Base-by-base conservation (phyloP, 2,888 invertebrate species). In the Hyles lineata region DNA sequence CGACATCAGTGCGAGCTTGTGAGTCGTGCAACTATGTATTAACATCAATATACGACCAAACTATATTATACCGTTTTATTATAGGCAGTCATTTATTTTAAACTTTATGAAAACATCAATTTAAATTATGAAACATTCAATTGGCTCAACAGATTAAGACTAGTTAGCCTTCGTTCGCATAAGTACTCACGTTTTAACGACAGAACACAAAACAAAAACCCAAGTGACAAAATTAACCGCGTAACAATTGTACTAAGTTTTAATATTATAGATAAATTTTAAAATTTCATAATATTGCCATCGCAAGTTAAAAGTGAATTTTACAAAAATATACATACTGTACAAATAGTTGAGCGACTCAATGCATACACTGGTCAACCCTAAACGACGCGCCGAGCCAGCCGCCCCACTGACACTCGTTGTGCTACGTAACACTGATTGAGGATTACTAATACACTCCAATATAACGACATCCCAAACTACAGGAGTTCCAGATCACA, bases 321-420 rank as follows among this genome's bases (percentile, higher is more conserved):
- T 90, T 93, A 94, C 92, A 94, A 93, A 93, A 94, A 94, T 94
- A 94, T 93, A 93, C 92, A 93, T 89, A 91, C 92, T 92, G 92
- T 93, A 93, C 94, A 93, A 87, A 89, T 89, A 91, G 92, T 90
- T 86, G 90, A 89, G 92, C 91, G 92, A 90, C 90, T 83, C 91
- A 84, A 85, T 85, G 89, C 86, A 79, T 78, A 77, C 88, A 88
- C 87, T 82, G 89, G 89, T 87, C 90, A 80, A 81, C 89, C 86
- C 87, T 83, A 82, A 78, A 77, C 70, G 74, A 62, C 67, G 55
- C 62, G 73, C 35, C 55, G 52, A 72, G 72, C 72, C 73, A 43
- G 62, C 70, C 43, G 63, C 29, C 72, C 69, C 70, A 73, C 69
- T 72, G 60, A 72, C 74, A 73, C 29, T 11, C 55, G 32, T 32